Evolutionary conservation across 1,140 invertebrate species (phyloP), one percentile per base, ranked within the genome.

Genomic region (Aplysia californica): DNA sequence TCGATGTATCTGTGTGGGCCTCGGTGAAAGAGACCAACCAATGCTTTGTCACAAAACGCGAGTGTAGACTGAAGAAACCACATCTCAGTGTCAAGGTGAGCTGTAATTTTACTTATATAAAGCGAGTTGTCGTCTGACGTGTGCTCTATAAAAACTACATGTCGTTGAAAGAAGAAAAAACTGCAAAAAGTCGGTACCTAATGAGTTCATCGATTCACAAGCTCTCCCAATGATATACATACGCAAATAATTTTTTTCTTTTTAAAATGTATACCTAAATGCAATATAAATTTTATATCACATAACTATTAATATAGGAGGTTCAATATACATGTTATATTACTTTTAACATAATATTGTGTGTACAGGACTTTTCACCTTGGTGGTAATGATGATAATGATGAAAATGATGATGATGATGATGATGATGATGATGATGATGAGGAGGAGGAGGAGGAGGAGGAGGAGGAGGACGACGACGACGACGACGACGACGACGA

Each of bases 21-120:
- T 93, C 92, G 1, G 94, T 98, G 3, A 91, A 93, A 20, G 94
- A 96, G 61, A 96, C 93, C 0, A 93, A 95, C 65, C 97, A 93
- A 84, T 95, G 97, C 84, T 97, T 96, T 85, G 96, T 95, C 82
- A 95, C 95, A 0, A 94, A 96, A 89, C 95, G 96, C 83, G 95
- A 97, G 88, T 96, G 97, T 84, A 92, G 96, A 79, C 94, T 97
- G 2, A 90, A 95, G 29, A 97, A 96, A 84, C 96, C 96, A 0
- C 95, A 97, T 84, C 95, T 97, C 55, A 94, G 94, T 87, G 94
- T 97, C 73, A 91, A 92, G 80, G 93, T 93, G 76, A 69, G 31
- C 71, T 72, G 2, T 15, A 72, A 4, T 29, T 69, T 31, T n/a
- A 15, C 29, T 31, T 69, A 50, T 50, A 50, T 41, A 20, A 15